A percentile compares a stretch with the other conserved stretches of the same genome.
Conservation (phyloP, 2,113 vertebrate species). For the Charadrius vociferus region DNA sequence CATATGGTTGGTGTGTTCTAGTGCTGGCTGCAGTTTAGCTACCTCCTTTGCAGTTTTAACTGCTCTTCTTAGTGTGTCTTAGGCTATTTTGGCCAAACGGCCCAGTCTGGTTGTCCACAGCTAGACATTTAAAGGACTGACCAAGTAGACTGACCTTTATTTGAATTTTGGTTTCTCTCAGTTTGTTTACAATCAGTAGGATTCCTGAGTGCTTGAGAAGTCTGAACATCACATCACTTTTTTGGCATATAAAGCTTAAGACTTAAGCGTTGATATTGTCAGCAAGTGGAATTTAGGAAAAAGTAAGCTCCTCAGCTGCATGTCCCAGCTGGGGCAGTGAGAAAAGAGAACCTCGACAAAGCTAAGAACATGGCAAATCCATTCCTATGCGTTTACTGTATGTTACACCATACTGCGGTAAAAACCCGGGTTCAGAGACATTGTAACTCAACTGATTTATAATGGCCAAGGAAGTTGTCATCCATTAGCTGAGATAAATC, state of each 20-base stretch:
- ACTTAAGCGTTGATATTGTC: not conserved
- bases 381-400: not conserved
- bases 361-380: not conserved
- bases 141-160: not conserved
- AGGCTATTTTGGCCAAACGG: not conserved
- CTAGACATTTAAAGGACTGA: not conserved
- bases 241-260: not conserved
- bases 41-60: constrained; percentile 31
- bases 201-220: not conserved
- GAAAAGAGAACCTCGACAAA: not conserved
- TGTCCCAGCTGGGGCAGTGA: not conserved
- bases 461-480: not conserved
- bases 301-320: not conserved
- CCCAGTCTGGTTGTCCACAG: not conserved
- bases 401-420: fast-evolving
- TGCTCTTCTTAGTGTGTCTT: not conserved
- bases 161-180: not conserved
- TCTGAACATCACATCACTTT: not conserved
- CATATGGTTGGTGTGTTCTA: not conserved
- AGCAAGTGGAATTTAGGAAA: not conserved
- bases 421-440: not conserved
- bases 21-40: constrained; percentile 27
- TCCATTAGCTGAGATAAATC: not conserved
- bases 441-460: not conserved
- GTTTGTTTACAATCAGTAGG: not conserved